Conservation (phyloP, 2,797 vertebrate genomes). For the Peromyscus attwateri region DNA sequence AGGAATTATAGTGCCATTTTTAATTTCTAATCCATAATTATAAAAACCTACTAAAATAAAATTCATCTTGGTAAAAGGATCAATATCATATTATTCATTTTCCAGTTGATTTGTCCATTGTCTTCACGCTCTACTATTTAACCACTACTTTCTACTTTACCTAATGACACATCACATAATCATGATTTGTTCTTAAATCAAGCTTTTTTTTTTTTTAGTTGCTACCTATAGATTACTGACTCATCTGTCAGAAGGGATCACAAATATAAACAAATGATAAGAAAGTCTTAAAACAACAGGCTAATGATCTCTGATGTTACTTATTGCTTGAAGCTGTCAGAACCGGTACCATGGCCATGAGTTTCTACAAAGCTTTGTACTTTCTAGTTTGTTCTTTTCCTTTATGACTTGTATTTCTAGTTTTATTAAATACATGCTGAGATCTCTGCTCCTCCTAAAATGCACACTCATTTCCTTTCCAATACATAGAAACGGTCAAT, state of each 20-base stretch:
- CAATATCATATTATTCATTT: slow-evolving; percentile 9
- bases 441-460: not conserved
- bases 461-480: not conserved
- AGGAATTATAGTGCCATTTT: slow-evolving; percentile 19
- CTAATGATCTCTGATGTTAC: not conserved
- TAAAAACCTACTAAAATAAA: slow-evolving; percentile 44
- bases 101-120: slow-evolving; percentile 21
- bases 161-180: slow-evolving; percentile 17
- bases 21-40: slow-evolving; percentile 51
- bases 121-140: slow-evolving; percentile 41
- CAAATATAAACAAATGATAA: slow-evolving; percentile 9
- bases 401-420: not conserved
- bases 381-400: not conserved
- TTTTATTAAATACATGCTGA: not conserved
- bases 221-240: slow-evolving; percentile 9
- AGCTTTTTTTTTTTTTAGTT: not conserved
- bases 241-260: not conserved
- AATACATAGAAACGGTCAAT: not conserved
- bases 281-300: not conserved
- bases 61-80: slow-evolving; percentile 42
- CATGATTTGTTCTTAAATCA: slow-evolving; percentile 36
- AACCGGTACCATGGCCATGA: accelerated
- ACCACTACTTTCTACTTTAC: slow-evolving; percentile 32
- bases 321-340: not conserved
- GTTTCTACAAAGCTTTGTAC: not conserved